Conservation (phyloP, 2,113 vertebrate species). For the Tenrec ecaudatus region DNA sequence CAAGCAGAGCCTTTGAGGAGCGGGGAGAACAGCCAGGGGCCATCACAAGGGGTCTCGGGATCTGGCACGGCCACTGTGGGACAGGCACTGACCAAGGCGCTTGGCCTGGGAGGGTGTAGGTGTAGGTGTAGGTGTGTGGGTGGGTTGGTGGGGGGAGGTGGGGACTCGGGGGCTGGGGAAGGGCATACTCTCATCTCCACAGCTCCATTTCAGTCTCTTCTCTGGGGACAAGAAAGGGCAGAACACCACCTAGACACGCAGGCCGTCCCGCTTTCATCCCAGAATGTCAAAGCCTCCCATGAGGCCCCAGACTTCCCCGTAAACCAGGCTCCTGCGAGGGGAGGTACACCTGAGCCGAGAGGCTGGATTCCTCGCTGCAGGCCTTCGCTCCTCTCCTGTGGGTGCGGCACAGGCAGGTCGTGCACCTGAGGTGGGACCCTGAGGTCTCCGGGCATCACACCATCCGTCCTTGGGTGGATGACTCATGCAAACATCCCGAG, state of each 20-base stretch:
- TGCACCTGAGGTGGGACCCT: rapidly evolving
- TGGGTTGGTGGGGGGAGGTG: background rate
- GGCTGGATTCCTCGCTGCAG: background rate
- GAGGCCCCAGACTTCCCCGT: background rate
- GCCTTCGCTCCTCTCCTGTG: background rate
- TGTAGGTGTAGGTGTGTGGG: too few relatives aligned
- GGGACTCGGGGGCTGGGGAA: too few relatives aligned
- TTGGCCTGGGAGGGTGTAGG: too few relatives aligned
- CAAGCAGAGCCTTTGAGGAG: background rate
- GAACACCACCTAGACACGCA: background rate
- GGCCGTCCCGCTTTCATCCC: background rate
- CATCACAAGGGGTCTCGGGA: too few relatives aligned
- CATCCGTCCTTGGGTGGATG: background rate
- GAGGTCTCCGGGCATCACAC: background rate
- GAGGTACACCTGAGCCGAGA: background rate
- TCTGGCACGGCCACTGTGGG: background rate
- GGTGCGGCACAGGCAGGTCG: background rate
- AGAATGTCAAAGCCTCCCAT: background rate
- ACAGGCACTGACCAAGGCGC: background rate
- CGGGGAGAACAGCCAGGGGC: background rate
- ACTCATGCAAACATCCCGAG: background rate
- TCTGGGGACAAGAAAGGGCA: too few relatives aligned
- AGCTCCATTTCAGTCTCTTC: background rate
- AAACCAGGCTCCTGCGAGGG: background rate
- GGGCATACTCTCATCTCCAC: background rate